Conservation (phyloP, 1,140 invertebrate species). For the Lordiphosa stackelbergi region DNA sequence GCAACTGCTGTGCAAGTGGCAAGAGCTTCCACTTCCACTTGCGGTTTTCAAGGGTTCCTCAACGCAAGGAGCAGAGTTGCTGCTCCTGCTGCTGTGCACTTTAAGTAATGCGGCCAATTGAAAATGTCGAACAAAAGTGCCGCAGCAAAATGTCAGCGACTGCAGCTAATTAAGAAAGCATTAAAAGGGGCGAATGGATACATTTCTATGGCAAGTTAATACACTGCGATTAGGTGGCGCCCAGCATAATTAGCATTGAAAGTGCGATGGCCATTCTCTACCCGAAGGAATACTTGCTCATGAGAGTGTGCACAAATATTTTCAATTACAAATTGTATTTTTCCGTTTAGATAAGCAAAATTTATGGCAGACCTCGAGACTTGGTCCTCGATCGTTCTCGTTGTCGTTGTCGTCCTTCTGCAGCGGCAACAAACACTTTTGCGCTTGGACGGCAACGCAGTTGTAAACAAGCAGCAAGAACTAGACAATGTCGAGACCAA, state of each 20-base stretch:
- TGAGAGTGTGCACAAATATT: slow-evolving; percentile 51
- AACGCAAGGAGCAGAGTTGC: not conserved
- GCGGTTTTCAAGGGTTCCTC: slow-evolving; percentile 47
- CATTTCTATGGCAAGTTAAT: too few relatives aligned
- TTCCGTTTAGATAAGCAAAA: slow-evolving; percentile 73
- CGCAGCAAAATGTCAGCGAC: slow-evolving; percentile 23
- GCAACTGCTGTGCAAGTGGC: slow-evolving; percentile 44
- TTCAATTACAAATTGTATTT: slow-evolving; percentile 75
- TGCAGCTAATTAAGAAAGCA: slow-evolving; percentile 66
- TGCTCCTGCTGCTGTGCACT: slow-evolving; percentile 23
- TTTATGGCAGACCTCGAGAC: slow-evolving; percentile 56
- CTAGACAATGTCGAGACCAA: slow-evolving; percentile 8
- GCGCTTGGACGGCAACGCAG: too few relatives aligned
- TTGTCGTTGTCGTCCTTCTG: slow-evolving; percentile 31
- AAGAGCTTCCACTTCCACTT: slow-evolving; percentile 47
- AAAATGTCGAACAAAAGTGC: slow-evolving; percentile 67
- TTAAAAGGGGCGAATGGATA: slow-evolving; percentile 31
- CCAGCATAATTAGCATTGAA: not conserved
- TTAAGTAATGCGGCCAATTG: slow-evolving; percentile 71
- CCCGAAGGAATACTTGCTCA: too few relatives aligned
- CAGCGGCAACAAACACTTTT: not conserved
- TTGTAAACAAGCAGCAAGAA: slow-evolving; percentile 59
- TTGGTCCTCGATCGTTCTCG: slow-evolving; percentile 26
- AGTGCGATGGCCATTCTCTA: too few relatives aligned
- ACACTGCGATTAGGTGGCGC: slow-evolving; percentile 4